Evolutionary conservation across 2,888 invertebrate species (phyloP), one percentile per base, ranked within the genome.

Genomic region (Pseudolycoriella hygida): DNA sequence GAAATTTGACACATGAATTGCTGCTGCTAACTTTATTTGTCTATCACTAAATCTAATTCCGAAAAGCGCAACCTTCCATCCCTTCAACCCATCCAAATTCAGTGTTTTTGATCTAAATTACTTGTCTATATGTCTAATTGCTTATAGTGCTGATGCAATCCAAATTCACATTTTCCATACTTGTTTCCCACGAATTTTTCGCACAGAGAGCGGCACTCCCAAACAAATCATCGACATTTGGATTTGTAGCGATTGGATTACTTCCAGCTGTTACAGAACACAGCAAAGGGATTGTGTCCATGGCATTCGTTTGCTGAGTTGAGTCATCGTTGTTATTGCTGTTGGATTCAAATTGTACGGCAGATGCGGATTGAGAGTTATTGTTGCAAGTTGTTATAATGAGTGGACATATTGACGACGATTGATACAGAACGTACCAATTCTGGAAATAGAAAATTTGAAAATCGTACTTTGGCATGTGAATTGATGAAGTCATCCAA

Each of bases 101-200:
- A n/a, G n/a, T n/a, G n/a, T n/a, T n/a, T n/a, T n/a, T n/a, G n/a
- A n/a, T n/a, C n/a, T n/a, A 14, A 34, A 12, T 34, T 12, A 14
- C 12, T 14, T 4, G 5, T 4, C 34, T 34, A 12, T 10, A 8
- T 34, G 8, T 38, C 51, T 50, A 53, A 49, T 49, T 53, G 47
- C 53, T 53, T 42, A 53, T 53, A 20, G 52, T 52, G 34, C 52
- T 53, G 17, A 53, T 52, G 15, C 50, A 50, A 44, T 53, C 53
- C 20, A 51, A 47, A 44, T 52, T 53, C 3, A 44, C 39, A 44
- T 44, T 44, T 30, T 44, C 44, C 44, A 44, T 44, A 30, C 39
- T 44, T 3, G 44, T 39, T 39, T 44, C 39, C 44, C 44, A 44
- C 30, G 18, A 19, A 40, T 40, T 40, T n/a, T n/a, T n/a, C n/a